These are phyloP conservation scores for Melanocharis versteri DNA, from an alignment of 2,113 vertebrate genomes.

Conservation along the genomic window DNA sequence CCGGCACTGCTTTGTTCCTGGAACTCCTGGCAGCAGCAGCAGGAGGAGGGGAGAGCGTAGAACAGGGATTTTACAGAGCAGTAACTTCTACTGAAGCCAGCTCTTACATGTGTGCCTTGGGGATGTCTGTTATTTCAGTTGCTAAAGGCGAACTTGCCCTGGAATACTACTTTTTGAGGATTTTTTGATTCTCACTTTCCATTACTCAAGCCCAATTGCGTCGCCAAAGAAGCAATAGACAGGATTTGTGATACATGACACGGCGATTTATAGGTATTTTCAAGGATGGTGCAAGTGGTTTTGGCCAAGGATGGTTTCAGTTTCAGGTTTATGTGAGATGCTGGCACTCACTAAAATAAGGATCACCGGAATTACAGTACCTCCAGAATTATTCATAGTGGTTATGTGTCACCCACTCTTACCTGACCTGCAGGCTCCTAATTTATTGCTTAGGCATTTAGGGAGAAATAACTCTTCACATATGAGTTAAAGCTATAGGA, in stretches of 20 bases:
- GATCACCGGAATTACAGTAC: background rate
- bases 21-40: background rate
- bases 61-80: background rate
- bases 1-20: background rate
- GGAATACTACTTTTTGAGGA: background rate
- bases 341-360: background rate
- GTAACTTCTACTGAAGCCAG: background rate
- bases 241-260: background rate
- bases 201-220: background rate
- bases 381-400: background rate
- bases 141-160: background rate
- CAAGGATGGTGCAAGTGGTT: background rate
- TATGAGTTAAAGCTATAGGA: background rate
- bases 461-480: background rate
- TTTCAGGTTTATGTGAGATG: background rate
- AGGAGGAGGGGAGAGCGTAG: background rate
- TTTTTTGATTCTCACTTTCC: background rate
- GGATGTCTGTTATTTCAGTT: slow-evolving; percentile 35
- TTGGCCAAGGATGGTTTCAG: background rate
- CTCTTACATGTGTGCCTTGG: background rate
- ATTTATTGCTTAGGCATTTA: background rate
- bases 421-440: background rate
- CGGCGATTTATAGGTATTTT: background rate
- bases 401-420: background rate
- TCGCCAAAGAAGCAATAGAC: background rate